Conservation (phyloP, 2,888 invertebrate species). For the Acronicta psi region DNA sequence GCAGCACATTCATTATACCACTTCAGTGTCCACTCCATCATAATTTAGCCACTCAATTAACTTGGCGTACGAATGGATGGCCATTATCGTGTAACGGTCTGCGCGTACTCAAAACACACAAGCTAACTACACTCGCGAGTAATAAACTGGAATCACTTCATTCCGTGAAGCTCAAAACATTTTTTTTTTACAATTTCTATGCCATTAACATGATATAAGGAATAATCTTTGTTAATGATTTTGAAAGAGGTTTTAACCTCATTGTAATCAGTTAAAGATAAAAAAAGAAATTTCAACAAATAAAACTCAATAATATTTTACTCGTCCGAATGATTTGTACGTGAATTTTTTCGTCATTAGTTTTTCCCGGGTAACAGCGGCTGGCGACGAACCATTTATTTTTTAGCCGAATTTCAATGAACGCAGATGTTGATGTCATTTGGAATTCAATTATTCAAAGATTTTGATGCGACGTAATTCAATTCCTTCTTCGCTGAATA, state of each 20-base stretch:
- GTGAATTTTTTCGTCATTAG: not conserved
- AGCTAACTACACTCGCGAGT: no score
- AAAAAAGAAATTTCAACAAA: no score
- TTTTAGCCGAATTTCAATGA: not conserved
- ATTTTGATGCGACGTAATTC: slow-evolving; percentile 2
- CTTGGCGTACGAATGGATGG: not conserved
- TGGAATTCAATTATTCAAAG: slow-evolving; percentile 5
- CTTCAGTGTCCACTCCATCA: slow-evolving; percentile 24
- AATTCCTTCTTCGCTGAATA: not conserved
- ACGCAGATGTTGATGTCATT: slow-evolving; percentile 6
- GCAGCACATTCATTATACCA: slow-evolving; percentile 31
- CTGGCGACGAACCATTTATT: not conserved
- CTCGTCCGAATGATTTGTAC: no score
- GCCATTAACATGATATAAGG: no score
- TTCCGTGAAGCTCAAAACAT: no score
- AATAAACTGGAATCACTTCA: no score
- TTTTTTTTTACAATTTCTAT: no score
- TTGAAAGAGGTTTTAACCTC: no score
- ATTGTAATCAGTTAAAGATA: no score
- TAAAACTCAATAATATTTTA: no score
- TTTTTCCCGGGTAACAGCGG: not conserved
- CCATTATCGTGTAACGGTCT: slow-evolving; percentile 7
- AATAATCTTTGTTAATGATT: no score
- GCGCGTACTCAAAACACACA: not conserved
- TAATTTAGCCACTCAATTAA: slow-evolving; percentile 25